Evolutionary conservation across 2,797 vertebrate genomes (phyloP), one percentile per base, ranked within the genome.

Genomic region (Lepilemur ruficaudatus): DNA sequence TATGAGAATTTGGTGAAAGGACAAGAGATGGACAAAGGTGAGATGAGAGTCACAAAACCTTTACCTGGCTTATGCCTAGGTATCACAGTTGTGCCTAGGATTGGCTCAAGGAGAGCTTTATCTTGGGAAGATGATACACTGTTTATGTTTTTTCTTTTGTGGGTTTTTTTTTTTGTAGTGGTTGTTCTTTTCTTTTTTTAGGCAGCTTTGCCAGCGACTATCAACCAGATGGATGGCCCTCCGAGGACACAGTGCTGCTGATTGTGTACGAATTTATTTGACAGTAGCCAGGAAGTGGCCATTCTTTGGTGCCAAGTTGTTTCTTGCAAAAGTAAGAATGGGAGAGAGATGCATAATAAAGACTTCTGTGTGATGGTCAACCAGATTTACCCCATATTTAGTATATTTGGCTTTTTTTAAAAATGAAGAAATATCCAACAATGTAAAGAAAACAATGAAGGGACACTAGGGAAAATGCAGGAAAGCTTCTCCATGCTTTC

Each of bases 261-360:
- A 99, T 78, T 99, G 99, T 20, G 98, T 99, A 91, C 99, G 99
- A 95, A 99, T 99, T 97, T 99, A 99, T 93, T 98, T 99, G 98
- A 99, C 99, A 0, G 99, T 99, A 35, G 99, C 99, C 96, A 99
- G 99, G 97, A 99, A 99, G 97, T 99, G 99, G 99, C 98, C 99
- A 0, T 99, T 99, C 98, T 99, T 99, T 94, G 99, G 99, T 43
- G 99, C 99, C 78, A 99, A 99, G 96, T 84, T 99, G 73, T 99
- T 99, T 98, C 98, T 99, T 97, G 99, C 99, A 65, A 99, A 99
- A 99, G 99, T 99, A 98, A 98, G 87, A 85, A 72, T 72, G 59
- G 14, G 35, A 78, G n/a, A 59, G 23, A 89, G 67, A 65, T 13
- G 5, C 46, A 0, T 76, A 75, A 50, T 41, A 43, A 70, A 50